Evolutionary conservation across 1,140 invertebrate genomes (phyloP).

Genomic region (Oppia nitens): DNA sequence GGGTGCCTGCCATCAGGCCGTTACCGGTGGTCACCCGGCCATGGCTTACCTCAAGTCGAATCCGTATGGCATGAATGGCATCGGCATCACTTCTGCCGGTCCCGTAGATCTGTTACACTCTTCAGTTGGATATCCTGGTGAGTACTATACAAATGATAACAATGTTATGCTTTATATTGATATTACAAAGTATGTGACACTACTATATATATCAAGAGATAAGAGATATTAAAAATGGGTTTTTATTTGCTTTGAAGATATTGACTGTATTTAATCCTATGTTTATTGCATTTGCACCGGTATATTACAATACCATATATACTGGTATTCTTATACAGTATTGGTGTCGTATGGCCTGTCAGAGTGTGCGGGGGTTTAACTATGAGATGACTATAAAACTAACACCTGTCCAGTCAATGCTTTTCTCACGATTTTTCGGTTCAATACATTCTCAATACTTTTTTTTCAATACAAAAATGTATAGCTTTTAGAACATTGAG

Average conservation of each 20-base stretch:
- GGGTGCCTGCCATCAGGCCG: constrained; percentile 12
- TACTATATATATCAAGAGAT: too few relatives aligned
- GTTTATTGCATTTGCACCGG: background rate
- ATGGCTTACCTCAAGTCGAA: constrained; percentile 29
- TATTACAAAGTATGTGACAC: too few relatives aligned
- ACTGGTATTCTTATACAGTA: background rate
- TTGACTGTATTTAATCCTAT: background rate
- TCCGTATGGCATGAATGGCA: constrained; percentile 31
- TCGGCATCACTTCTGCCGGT: constrained; percentile 28
- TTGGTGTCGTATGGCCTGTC: background rate
- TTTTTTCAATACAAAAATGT: background rate
- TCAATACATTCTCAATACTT: background rate
- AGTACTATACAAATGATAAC: constrained; percentile 16
- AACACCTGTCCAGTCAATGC: background rate
- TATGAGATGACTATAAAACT: background rate
- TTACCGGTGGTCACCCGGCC: constrained; percentile 19
- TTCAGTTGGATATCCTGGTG: constrained; percentile 31
- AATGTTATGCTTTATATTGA: too few relatives aligned
- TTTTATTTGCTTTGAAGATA: background rate
- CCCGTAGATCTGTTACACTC: constrained; percentile 30
- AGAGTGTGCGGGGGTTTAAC: background rate
- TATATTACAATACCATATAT: too few relatives aligned
- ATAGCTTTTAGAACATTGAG: background rate
- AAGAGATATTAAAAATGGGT: too few relatives aligned
- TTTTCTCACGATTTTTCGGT: background rate